Evolutionary conservation across 2,797 vertebrate genomes (phyloP).

Genomic region (Scyliorhinus canicula): DNA sequence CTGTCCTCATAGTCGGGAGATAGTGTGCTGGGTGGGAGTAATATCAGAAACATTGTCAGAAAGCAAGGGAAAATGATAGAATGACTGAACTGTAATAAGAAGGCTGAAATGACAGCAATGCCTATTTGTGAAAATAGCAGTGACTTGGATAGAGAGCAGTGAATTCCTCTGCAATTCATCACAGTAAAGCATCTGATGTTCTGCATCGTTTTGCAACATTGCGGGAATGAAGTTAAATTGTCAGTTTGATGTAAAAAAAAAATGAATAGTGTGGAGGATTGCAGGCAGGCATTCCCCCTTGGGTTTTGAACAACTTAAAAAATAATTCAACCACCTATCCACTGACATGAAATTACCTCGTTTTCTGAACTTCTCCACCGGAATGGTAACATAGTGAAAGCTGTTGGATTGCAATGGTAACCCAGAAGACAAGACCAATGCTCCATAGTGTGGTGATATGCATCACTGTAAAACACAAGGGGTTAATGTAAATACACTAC

Average conservation of each 20-base stretch:
- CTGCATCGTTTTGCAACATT: not conserved
- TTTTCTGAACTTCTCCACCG: no score
- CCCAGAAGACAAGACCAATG: not conserved
- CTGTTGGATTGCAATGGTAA: not conserved
- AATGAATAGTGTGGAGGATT: not conserved
- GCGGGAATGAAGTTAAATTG: not conserved
- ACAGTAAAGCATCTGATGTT: not conserved
- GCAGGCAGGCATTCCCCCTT: no score
- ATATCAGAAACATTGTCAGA: not conserved
- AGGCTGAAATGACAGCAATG: not conserved
- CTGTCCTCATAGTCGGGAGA: not conserved
- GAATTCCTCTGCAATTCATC: not conserved
- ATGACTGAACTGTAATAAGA: not conserved
- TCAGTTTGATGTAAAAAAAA: not conserved
- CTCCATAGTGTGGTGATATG: no score
- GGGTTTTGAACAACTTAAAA: not conserved
- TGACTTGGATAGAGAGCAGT: not conserved
- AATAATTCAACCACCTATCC: not conserved
- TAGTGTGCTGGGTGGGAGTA: not conserved
- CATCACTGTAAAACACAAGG: no score
- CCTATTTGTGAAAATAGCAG: not conserved
- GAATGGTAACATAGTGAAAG: not conserved
- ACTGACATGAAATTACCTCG: no score
- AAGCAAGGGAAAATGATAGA: not conserved
- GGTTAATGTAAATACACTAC: no score